Evolutionary conservation across 1,140 invertebrate species (phyloP).

Genomic region (Dendrolimus kikuchii): DNA sequence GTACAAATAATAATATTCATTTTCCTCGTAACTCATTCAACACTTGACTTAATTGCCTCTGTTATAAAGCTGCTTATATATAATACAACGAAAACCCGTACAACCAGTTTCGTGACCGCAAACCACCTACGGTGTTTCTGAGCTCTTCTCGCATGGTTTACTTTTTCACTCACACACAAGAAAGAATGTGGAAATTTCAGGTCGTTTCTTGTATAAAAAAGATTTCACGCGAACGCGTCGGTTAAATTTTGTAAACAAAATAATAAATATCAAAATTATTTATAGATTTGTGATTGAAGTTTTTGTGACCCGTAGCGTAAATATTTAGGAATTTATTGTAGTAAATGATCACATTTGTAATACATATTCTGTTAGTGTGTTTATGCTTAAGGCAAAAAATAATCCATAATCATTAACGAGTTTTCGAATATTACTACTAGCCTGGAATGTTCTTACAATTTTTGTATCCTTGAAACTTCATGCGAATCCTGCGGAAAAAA

Average conservation of each 20-base stretch:
- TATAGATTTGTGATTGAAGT: not conserved
- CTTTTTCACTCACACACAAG: slow-evolving; percentile 26
- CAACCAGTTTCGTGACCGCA: slow-evolving; percentile 57
- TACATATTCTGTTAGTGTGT: too few relatives aligned
- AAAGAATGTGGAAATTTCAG: slow-evolving; percentile 47
- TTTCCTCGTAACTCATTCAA: slow-evolving; percentile 11
- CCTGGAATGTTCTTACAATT: too few relatives aligned
- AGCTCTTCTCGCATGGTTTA: slow-evolving; percentile 19
- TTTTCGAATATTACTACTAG: too few relatives aligned
- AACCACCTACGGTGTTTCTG: slow-evolving; percentile 28
- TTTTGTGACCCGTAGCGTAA: too few relatives aligned
- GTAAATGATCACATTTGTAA: too few relatives aligned
- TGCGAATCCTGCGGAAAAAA: too few relatives aligned
- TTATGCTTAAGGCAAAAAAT: too few relatives aligned
- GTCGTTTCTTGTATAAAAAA: slow-evolving; percentile 29
- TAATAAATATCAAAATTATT: too few relatives aligned
- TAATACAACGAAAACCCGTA: slow-evolving; percentile 11
- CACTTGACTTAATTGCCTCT: slow-evolving; percentile 27
- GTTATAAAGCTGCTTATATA: slow-evolving; percentile 31
- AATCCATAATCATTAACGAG: too few relatives aligned
- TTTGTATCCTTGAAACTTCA: too few relatives aligned
- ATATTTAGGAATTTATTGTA: too few relatives aligned
- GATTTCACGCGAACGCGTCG: slow-evolving; percentile 12
- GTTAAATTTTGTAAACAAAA: too few relatives aligned
- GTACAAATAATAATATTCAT: slow-evolving; percentile 12